These are phyloP conservation scores for Malurus elegans DNA, from an alignment of 2,113 vertebrate species.

Conservation along the genomic window DNA sequence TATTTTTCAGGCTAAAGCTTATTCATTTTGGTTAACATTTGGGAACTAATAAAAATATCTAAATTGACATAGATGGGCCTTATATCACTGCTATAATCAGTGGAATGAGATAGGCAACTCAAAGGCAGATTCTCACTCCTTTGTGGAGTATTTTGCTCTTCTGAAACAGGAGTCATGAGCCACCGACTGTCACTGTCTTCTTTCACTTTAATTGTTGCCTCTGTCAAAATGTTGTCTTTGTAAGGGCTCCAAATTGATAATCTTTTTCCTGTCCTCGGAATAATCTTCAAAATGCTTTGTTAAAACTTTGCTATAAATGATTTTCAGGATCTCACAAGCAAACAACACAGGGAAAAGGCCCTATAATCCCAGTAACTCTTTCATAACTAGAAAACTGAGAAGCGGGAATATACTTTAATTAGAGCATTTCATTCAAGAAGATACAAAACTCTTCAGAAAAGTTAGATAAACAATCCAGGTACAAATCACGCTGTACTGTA, in stretches of 20 bases:
- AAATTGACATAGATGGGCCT: not conserved
- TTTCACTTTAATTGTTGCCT: not conserved
- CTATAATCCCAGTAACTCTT: not conserved
- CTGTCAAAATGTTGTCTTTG: not conserved
- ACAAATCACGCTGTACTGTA: not conserved
- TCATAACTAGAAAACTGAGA: not conserved
- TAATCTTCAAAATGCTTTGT: not conserved
- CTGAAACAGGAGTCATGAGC: not conserved
- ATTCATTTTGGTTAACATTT: not conserved
- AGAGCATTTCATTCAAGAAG: not conserved
- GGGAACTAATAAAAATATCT: not conserved
- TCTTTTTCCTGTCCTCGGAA: not conserved
- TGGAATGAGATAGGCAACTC: not conserved
- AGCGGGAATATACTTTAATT: not conserved
- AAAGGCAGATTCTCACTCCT: not conserved
- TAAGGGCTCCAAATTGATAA: not conserved
- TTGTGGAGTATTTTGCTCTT: not conserved
- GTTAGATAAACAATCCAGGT: not conserved
- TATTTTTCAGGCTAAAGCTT: not conserved
- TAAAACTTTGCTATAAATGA: not conserved
- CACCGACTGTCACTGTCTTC: not conserved
- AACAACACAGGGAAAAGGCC: not conserved
- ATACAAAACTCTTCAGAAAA: not conserved
- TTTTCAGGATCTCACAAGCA: not conserved
- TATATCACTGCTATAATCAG: not conserved